Evolutionary conservation across 2,888 invertebrate genomes (phyloP).

Genomic region (Apoda limacodes): DNA sequence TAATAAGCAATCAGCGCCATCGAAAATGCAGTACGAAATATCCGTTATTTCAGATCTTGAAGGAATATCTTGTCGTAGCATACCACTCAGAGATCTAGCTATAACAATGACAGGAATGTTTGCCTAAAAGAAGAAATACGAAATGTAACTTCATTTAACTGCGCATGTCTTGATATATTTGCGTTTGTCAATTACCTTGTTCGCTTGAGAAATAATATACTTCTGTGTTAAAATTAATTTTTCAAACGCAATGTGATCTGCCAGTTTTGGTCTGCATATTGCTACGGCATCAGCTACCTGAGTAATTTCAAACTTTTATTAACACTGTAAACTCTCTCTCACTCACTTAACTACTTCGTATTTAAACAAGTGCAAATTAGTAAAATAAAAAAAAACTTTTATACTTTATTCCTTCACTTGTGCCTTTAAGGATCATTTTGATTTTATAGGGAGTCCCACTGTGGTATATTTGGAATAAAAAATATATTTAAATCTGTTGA

Average conservation of each 20-base stretch:
- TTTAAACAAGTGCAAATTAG: no score
- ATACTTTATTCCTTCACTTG: no score
- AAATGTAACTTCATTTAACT: conserved; percentile 1
- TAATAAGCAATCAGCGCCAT: conserved; percentile 78
- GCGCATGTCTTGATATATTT: neutral
- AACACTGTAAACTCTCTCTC: no score
- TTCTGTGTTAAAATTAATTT: conserved; percentile 67
- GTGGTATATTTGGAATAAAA: no score
- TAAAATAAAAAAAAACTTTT: no score
- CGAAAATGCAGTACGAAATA: conserved; percentile 79
- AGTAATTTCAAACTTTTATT: no score
- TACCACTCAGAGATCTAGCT: conserved; percentile 44
- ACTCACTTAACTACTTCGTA: no score
- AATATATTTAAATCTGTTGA: no score
- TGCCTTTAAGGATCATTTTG: no score
- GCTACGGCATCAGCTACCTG: conserved; percentile 73
- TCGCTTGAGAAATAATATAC: conserved; percentile 61
- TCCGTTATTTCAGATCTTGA: conserved; percentile 74
- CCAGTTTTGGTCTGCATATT: conserved; percentile 72
- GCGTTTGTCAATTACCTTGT: conserved; percentile 32
- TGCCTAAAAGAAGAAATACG: conserved; percentile 33
- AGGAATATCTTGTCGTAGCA: conserved; percentile 39
- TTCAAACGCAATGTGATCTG: conserved; percentile 57
- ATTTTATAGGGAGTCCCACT: no score
- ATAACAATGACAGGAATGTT: conserved; percentile 43